Evolutionary conservation across 1,140 invertebrate genomes (phyloP), one percentile per base, ranked within the genome.

Genomic region (Drosophila parabipectinata): DNA sequence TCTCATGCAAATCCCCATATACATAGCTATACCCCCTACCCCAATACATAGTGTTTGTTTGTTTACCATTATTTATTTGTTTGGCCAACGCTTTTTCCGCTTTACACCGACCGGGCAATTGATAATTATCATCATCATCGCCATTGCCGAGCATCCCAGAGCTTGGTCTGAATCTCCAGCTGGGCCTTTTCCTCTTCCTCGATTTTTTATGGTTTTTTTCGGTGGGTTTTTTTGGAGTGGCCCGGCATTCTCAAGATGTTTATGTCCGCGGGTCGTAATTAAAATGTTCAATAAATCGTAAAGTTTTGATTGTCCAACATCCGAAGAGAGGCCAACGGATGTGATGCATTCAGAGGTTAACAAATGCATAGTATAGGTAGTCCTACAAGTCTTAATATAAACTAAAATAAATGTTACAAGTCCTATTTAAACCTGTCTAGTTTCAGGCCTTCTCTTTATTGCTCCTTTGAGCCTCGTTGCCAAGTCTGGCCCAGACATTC

Each of bases 241-340:
- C 69, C 60, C 14, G 74, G 64, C 56, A 80, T 64, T 63, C 52
- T 52, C 53, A 51, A 80, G 73, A 73, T 79, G 59, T 71, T 79
- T 50, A 61, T 67, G 67, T 52, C 82, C 78, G 69, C 82, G 58
- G 82, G 78, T 80, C 54, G 71, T 85, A 87, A 85, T 85, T 85
- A 87, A 87, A 78, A 85, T 80, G 74, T 87, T 87, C 69, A 81
- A 82, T 81, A 85, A 81, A 85, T 87, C 39, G 59, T 56, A 47
- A 24, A 54, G 48, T 8, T 52, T 76, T 45, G 41, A 62, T 72
- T 72, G 67, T 47, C 41, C 5, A 45, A 28, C 21, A 58, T 48
- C 18, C 15, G 24, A 54, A 15, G 15, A 37, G 30, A n/a, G 24
- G 4, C 28, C 47, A 69, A 56, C 63, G 63, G 51, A 69, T 69